Base-by-base conservation (phyloP, 2,888 invertebrate species). In the Dyspetes luteomarginatus region DNA sequence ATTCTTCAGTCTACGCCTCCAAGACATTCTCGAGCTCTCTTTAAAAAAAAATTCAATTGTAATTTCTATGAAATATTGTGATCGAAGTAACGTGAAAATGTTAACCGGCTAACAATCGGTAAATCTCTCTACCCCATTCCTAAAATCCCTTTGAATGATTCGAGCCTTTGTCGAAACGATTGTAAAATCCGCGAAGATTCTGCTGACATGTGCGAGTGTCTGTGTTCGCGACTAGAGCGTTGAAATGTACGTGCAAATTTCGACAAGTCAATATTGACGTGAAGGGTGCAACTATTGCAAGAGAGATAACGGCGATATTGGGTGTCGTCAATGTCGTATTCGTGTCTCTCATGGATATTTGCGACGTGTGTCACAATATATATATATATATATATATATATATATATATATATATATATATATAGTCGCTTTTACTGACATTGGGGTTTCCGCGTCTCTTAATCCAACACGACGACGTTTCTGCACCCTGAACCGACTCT, bases 251-350 rank as follows among this genome's bases (percentile, higher is more conserved):
- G 71, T 71, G 79, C 45, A 78, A 85, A 83, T 84, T 84, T 72
- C 80, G 68, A 64, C 85, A 85, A 86, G 90, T 89, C 89, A 91
- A 91, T 90, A 91, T 91, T 90, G 90, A 88, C 90, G 84, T 43
- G 77, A 86, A 65, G 76, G 72, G 81, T 65, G 64, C 48, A 56
- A 43, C n/a, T 52, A 86, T 84, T 85, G 85, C 84, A 86, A 86
- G 85, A 86, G 85, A 86, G 89, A 91, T 90, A 89, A 90, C 90
- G 88, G 85, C 83, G 89, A 90, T 91, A 91, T 91, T 91, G 90
- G 88, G 90, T 89, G 90, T 91, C 88, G 87, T 81, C 83, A 82
- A 84, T 83, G 83, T 85, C 84, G 83, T 85, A 75, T 76, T 78
- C 71, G 80, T 82, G 79, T 79, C 76, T 73, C 36, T 78, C 74